Evolutionary conservation across 2,113 vertebrate genomes (phyloP).

Genomic region (Tylochromis polylepis): DNA sequence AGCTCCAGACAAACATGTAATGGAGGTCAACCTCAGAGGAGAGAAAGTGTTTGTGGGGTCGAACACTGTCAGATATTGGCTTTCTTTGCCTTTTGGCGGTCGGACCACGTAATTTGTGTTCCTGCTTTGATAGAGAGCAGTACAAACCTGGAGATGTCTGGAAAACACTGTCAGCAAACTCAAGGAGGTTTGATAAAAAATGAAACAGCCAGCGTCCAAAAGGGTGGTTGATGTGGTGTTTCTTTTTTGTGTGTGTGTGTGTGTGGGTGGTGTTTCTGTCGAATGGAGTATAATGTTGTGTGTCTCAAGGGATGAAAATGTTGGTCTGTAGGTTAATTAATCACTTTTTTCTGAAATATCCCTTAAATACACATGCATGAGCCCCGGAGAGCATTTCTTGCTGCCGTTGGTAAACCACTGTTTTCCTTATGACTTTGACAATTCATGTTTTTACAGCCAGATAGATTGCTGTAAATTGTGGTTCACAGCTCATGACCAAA

Average conservation of each 20-base stretch:
- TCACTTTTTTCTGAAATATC: not conserved
- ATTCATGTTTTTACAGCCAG: not conserved
- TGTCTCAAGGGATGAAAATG: not conserved
- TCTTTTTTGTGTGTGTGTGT: not conserved
- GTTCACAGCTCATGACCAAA: not conserved
- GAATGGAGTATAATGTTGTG: not conserved
- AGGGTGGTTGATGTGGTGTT: not conserved
- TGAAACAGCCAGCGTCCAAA: not conserved
- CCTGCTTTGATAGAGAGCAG: conserved; percentile 9
- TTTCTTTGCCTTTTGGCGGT: conserved; percentile 10
- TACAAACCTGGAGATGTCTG: not conserved
- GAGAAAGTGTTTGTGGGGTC: conserved; percentile 7
- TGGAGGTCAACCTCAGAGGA: conserved; percentile 46
- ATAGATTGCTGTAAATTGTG: not conserved
- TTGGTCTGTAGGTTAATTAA: not conserved
- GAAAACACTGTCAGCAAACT: conserved; percentile 1
- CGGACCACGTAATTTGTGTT: not conserved
- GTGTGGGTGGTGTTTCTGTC: not conserved
- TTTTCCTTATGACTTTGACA: not conserved
- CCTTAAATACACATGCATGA: not conserved
- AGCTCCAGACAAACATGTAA: conserved; percentile 44
- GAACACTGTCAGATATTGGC: not conserved
- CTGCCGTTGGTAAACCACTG: not conserved
- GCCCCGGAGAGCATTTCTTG: not conserved
- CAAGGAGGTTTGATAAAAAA: not conserved